These are phyloP conservation scores for Rhagologus leucostigma DNA, from an alignment of 2,113 vertebrate species.

Conservation along the genomic window DNA sequence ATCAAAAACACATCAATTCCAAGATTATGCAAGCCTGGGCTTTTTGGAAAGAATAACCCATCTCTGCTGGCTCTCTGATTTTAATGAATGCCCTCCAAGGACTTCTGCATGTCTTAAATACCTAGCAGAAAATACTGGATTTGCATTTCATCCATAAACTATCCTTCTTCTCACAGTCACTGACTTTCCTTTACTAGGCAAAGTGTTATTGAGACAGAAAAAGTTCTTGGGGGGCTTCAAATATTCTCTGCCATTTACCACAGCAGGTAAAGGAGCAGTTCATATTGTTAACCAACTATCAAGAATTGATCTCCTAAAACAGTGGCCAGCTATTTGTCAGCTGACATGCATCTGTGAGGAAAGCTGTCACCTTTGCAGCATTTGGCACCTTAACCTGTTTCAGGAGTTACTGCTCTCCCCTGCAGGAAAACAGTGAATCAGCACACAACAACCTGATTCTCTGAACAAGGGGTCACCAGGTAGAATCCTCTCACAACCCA, in stretches of 20 bases:
- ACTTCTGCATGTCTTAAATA: neutral
- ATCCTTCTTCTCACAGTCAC: neutral
- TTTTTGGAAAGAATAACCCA: neutral
- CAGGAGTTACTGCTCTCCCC: neutral
- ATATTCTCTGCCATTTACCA: neutral
- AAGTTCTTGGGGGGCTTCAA: neutral
- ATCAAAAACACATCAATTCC: neutral
- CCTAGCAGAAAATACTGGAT: neutral
- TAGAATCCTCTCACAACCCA: neutral
- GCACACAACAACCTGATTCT: neutral
- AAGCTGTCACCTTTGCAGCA: neutral
- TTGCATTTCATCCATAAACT: neutral
- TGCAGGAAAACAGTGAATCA: neutral
- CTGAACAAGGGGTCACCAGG: neutral
- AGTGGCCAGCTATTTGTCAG: neutral
- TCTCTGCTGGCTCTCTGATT: neutral
- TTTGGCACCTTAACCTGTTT: neutral
- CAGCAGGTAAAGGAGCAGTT: neutral
- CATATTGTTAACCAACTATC: neutral
- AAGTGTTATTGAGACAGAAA: neutral
- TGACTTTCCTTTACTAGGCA: neutral
- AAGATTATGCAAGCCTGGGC: neutral
- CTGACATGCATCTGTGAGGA: neutral
- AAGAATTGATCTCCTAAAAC: neutral
- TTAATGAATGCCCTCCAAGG: neutral